phyloP scores from a whole-genome alignment of 2,888 invertebrate genomes.

The Brassicogethes aeneus region DNA sequence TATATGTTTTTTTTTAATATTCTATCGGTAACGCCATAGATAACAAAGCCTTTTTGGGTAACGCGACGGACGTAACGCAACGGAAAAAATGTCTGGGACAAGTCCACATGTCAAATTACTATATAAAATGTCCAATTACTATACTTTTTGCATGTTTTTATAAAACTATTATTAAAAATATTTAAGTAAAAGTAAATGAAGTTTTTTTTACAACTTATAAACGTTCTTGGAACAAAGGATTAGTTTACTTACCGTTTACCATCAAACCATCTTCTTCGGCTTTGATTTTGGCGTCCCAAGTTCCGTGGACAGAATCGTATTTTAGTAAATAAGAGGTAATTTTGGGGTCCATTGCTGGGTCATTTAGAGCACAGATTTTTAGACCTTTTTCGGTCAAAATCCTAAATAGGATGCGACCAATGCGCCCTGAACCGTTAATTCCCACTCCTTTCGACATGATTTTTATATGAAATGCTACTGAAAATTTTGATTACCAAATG shows the following conservation, averaged over 20 bases:
- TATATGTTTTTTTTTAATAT: too few species aligned
- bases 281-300: conserved; percentile 42
- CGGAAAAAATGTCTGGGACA: too few species aligned
- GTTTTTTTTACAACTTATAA: too few species aligned
- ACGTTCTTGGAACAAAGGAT: too few species aligned
- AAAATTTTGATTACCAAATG: not conserved
- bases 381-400: conserved; percentile 26
- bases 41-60: too few species aligned
- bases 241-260: conserved; percentile 29
- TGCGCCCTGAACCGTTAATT: conserved; percentile 37
- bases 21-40: too few species aligned
- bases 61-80: too few species aligned
- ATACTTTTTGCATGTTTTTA: too few species aligned
- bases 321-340: conserved; percentile 83
- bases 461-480: not conserved
- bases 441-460: conserved; percentile 31
- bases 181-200: too few species aligned
- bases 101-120: too few species aligned
- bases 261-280: conserved; percentile 24
- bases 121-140: too few species aligned
- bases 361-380: conserved; percentile 69
- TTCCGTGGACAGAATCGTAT: conserved; percentile 83
- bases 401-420: conserved; percentile 30
- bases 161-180: too few species aligned
- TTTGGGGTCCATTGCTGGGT: conserved; percentile 68